phyloP scores from a whole-genome alignment of 2,113 vertebrate species.

The Grantiella picta region DNA sequence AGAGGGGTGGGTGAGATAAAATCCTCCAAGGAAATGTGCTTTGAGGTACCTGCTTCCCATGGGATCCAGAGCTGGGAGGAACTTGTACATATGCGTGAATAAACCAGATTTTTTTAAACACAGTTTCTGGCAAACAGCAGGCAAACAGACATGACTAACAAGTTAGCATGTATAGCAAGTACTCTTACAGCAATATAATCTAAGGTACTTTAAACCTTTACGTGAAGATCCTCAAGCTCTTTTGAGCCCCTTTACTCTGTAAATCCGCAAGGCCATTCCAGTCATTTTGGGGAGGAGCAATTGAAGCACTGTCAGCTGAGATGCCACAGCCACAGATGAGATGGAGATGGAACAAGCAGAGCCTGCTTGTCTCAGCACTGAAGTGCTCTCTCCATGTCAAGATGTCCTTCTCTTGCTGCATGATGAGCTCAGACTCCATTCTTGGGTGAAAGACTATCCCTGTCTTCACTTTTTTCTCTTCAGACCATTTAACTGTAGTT shows the following conservation, averaged over 20 bases:
- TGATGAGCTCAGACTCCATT: background rate
- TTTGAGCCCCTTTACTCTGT: background rate
- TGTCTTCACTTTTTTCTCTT: background rate
- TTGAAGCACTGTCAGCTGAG: background rate
- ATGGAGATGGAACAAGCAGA: background rate
- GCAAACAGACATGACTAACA: background rate
- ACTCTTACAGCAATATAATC: background rate
- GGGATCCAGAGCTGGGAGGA: background rate
- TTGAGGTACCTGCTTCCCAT: background rate
- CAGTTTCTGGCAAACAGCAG: background rate
- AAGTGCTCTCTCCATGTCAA: background rate
- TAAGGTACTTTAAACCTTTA: background rate
- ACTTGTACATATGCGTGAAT: background rate
- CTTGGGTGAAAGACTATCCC: background rate
- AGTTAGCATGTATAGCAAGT: background rate
- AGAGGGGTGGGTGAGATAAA: background rate
- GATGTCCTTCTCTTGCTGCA: background rate
- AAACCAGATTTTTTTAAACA: background rate
- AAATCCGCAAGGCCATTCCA: background rate
- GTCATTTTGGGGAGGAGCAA: background rate
- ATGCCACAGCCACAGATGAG: fast-evolving
- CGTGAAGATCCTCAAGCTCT: background rate
- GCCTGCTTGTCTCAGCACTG: background rate
- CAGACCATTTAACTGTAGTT: background rate
- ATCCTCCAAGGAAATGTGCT: background rate